Evolutionary conservation across 2,888 invertebrate genomes (phyloP).

Genomic region (Biston betularia): DNA sequence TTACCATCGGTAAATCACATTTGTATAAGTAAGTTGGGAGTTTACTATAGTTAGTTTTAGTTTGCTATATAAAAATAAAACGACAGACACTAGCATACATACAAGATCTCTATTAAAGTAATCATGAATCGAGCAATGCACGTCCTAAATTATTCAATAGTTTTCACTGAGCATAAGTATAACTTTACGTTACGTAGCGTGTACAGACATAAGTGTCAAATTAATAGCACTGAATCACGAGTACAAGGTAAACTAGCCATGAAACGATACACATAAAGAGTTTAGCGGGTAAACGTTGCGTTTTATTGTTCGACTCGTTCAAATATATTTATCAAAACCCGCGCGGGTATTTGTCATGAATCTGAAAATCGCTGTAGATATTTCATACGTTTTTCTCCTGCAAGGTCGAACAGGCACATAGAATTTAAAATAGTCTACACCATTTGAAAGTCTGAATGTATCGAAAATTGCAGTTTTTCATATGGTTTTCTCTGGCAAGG

Average conservation of each 20-base stretch:
- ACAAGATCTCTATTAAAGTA: background rate
- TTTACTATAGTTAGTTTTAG: too few relatives aligned
- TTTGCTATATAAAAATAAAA: background rate
- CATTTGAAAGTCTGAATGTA: too few relatives aligned
- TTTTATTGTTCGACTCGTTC: background rate
- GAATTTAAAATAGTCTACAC: too few relatives aligned
- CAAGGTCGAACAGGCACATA: too few relatives aligned
- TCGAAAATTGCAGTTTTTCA: too few relatives aligned
- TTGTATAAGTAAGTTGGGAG: too few relatives aligned
- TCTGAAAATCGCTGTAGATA: too few relatives aligned
- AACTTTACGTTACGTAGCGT: background rate
- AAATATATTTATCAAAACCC: too few relatives aligned
- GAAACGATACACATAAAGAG: constrained; percentile 8
- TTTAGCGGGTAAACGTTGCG: background rate
- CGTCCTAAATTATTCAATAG: background rate
- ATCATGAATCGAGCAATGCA: background rate
- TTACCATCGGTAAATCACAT: too few relatives aligned
- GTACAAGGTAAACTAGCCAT: constrained; percentile 3
- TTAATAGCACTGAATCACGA: constrained; percentile 50
- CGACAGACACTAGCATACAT: background rate
- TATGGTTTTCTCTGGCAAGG: too few relatives aligned
- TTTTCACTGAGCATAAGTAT: background rate
- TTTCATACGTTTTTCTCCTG: too few relatives aligned
- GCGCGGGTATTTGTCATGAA: too few relatives aligned
- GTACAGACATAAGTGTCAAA: constrained; percentile 54